Conservation (phyloP, 1,140 invertebrate genomes). For the honey bee (Apis mellifera) region Amel_HAv3.1 CM009933.2:6640001-6640500, state of each 20-base stretch:
- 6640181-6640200: constrained; percentile 50
- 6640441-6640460: constrained; percentile 4
- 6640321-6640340: background rate
- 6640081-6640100: constrained; percentile 54
- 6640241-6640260: constrained; percentile 25
- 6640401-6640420: constrained; percentile 7
- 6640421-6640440: background rate
- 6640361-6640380: background rate
- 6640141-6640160: constrained; percentile 64
- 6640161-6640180: constrained; percentile 15
- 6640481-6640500: too few species aligned
- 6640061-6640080: constrained; percentile 45
- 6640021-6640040: constrained; percentile 4
- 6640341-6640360: background rate
- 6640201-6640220: constrained; percentile 56
- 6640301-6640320: background rate
- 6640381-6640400: constrained; percentile 19
- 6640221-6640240: constrained; percentile 1
- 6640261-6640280: constrained; percentile 35
- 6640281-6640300: background rate
- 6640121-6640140: constrained; percentile 47
- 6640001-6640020: background rate
- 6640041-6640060: background rate
- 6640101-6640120: constrained; percentile 67
- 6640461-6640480: background rate